Evolutionary conservation across 2,888 invertebrate genomes (phyloP), one percentile per base, ranked within the genome.

Genomic region (Serripes groenlandicus): DNA sequence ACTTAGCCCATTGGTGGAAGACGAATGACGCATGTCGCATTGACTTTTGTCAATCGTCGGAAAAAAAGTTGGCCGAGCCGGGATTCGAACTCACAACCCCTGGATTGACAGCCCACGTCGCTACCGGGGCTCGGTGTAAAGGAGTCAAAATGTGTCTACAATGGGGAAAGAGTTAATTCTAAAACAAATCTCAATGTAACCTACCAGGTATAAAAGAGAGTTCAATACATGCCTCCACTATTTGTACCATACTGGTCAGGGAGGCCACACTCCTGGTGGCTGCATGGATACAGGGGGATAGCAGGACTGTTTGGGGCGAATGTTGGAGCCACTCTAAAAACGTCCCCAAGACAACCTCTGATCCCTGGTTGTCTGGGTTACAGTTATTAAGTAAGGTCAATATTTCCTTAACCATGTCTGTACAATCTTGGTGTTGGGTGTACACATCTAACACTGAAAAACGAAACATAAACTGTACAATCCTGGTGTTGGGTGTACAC

Each of bases 321-420:
- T 91, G 91, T 75, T 89, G 85, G 26, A 94, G 75, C 94, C 94
- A 94, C 64, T 92, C 89, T 34, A 90, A 79, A 58, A 93, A 81
- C 30, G 92, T 89, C 49, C 84, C 83, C 81, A 92, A 87, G 78
- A 93, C 83, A 54, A 90, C 83, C 5, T 80, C 62, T 56, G 85
- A 76, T 56, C 88, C 87, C 49, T 85, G 71, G 71, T 90, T 90
- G 37, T 92, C 90, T 23, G 94, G 93, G 86, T 93, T 93, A 84
- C 93, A 91, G 89, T 92, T 93, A 86, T 94, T 94, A 15, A 94
- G 90, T 26, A 94, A 89, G 49, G 90, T 85, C 54, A 94, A 88
- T 23, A 93, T 84, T 71, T 93, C 93, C 28, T 90, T 92, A 81
- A 92, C 88, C 86, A 94, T 85, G 32, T 90, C 90, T 34, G 92